A percentile compares a stretch with the other conserved stretches of the same genome.
phyloP scores from a whole-genome alignment of 2,888 invertebrate species.

The Lycaena phlaeas region DNA sequence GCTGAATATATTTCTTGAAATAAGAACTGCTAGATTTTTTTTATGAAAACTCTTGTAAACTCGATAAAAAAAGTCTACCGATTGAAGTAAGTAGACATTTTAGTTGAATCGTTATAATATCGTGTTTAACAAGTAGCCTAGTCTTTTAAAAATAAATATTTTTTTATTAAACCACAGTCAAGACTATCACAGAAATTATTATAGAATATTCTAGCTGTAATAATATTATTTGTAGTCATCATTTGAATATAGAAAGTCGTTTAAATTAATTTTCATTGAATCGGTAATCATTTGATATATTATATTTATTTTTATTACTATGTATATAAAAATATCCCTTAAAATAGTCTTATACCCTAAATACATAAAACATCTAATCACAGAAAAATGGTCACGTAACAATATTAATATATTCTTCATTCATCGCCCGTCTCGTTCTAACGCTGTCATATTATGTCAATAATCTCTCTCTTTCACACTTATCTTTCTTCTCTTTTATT shows the following conservation, averaged over 20 bases:
- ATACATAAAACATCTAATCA: too few species aligned
- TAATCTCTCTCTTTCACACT: not conserved
- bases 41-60: too few species aligned
- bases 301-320: not conserved
- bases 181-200: slow-evolving; percentile 3
- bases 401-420: not conserved
- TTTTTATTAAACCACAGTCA: slow-evolving; percentile 5
- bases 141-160: not conserved
- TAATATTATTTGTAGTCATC: not conserved
- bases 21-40: too few species aligned
- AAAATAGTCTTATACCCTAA: too few species aligned
- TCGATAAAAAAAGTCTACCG: too few species aligned
- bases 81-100: too few species aligned
- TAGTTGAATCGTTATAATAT: too few species aligned
- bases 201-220: not conserved
- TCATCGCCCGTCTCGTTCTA: not conserved
- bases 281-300: not conserved
- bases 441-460: not conserved
- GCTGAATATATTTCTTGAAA: too few species aligned
- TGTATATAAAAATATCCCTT: too few species aligned
- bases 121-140: not conserved
- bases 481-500: not conserved
- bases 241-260: not conserved
- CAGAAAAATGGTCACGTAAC: not conserved
- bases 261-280: not conserved